Conservation (phyloP, 2,113 vertebrate genomes). For the Hemicordylus capensis region DNA sequence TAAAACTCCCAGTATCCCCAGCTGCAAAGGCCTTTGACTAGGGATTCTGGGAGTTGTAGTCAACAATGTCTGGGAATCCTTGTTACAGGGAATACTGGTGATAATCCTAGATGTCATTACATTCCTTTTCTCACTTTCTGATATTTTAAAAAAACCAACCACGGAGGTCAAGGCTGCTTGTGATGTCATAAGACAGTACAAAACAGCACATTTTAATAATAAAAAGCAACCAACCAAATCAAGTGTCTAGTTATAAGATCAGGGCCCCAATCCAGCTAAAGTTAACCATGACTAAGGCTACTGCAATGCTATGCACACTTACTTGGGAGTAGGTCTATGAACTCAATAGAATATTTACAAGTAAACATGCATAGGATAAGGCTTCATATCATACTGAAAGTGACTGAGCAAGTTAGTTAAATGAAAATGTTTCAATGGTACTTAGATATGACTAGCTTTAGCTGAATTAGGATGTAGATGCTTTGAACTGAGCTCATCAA, state of each 20-base stretch:
- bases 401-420: background rate
- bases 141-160: slow-evolving; percentile 21
- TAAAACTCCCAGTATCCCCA: too few relatives aligned
- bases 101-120: slow-evolving; percentile 29
- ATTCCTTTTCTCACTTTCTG: slow-evolving; percentile 41
- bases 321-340: background rate
- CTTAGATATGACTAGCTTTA: background rate
- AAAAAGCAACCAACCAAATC: slow-evolving; percentile 48
- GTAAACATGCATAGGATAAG: background rate
- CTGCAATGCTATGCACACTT: background rate
- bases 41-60: too few relatives aligned
- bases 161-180: slow-evolving; percentile 52
- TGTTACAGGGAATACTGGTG: too few relatives aligned
- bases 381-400: too few relatives aligned
- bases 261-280: background rate
- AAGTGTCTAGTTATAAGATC: slow-evolving; percentile 9
- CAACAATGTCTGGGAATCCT: too few relatives aligned
- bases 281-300: background rate
- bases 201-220: slow-evolving; percentile 48
- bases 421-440: background rate
- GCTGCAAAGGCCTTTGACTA: too few relatives aligned
- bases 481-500: slow-evolving; percentile 6
- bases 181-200: slow-evolving; percentile 26
- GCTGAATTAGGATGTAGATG: background rate
- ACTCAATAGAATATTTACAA: background rate